Evolutionary conservation across 2,113 vertebrate genomes (phyloP).

Genomic region (Neodon shergylaensis): DNA sequence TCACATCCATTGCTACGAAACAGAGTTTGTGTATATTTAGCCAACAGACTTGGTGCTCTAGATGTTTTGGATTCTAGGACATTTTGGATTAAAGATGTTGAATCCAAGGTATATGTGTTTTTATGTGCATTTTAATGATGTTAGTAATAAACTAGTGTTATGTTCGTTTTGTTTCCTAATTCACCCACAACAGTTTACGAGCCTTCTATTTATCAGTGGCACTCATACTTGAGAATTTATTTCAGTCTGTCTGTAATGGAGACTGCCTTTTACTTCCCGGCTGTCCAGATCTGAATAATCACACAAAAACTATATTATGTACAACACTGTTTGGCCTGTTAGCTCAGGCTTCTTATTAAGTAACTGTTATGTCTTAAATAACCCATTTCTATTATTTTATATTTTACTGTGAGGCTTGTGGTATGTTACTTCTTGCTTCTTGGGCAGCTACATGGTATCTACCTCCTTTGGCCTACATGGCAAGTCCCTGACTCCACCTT

Average conservation of each 20-base stretch:
- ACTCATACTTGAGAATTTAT: not conserved
- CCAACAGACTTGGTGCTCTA: not conserved
- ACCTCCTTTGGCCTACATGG: too few species aligned
- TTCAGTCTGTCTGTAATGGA: not conserved
- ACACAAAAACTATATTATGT: too few species aligned
- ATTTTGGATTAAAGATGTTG: not conserved
- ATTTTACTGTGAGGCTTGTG: too few species aligned
- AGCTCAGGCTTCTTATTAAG: too few species aligned
- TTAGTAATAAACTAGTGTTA: constrained; percentile 13
- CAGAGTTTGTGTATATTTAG: not conserved
- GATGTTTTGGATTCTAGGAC: not conserved
- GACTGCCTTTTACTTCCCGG: too few species aligned
- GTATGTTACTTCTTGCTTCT: too few species aligned
- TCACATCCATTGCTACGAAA: not conserved
- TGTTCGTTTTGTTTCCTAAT: not conserved
- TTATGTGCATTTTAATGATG: not conserved
- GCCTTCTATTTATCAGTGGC: not conserved
- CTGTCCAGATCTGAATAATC: too few species aligned
- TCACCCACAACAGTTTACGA: constrained; percentile 21
- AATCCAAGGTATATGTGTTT: not conserved
- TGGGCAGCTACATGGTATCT: too few species aligned
- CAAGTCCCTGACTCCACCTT: too few species aligned
- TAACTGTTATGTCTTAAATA: too few species aligned
- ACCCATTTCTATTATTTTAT: too few species aligned
- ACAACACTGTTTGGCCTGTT: too few species aligned